Evolutionary conservation across 2,888 invertebrate species (phyloP).

Genomic region (Thereva unica): DNA sequence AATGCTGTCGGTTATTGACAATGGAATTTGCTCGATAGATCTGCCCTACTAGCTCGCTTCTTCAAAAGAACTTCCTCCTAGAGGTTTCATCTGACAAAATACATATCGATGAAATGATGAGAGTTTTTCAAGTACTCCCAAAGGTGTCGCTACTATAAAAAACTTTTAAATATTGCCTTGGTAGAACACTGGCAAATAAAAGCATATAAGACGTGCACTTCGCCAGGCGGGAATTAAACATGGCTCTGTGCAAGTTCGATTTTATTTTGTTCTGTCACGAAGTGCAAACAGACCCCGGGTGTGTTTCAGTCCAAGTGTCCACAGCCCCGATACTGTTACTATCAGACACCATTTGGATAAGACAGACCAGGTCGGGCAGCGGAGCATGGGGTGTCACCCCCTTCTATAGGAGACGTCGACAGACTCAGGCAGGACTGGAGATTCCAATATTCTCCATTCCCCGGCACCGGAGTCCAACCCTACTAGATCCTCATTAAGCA

Average conservation of each 20-base stretch:
- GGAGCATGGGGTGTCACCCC: neutral
- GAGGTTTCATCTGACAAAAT: too few species aligned
- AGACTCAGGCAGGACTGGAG: slow-evolving; percentile 18
- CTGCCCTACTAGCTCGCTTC: too few species aligned
- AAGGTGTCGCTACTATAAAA: too few species aligned
- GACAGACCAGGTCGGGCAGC: neutral
- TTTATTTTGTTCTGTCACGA: slow-evolving; percentile 37
- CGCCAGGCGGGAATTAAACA: slow-evolving; percentile 35
- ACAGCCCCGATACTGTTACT: neutral
- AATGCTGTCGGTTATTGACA: too few species aligned
- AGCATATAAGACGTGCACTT: slow-evolving; percentile 12
- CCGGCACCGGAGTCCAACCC: slow-evolving; percentile 11
- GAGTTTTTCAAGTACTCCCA: too few species aligned
- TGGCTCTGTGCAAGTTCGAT: slow-evolving; percentile 40
- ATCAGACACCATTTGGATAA: neutral
- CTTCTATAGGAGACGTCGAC: slow-evolving; percentile 3
- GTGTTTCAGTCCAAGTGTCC: neutral
- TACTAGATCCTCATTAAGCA: slow-evolving; percentile 37
- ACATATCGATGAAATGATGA: too few species aligned
- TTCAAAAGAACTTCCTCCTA: too few species aligned
- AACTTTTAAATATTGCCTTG: too few species aligned
- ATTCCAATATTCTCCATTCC: slow-evolving; percentile 33
- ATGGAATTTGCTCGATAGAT: too few species aligned
- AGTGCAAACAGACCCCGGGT: slow-evolving; percentile 32
- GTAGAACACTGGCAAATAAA: slow-evolving; percentile 15